A percentile compares a stretch with the other conserved stretches of the same genome.
Conservation (phyloP, 2,797 vertebrate species). For the Zalophus californianus region DNA sequence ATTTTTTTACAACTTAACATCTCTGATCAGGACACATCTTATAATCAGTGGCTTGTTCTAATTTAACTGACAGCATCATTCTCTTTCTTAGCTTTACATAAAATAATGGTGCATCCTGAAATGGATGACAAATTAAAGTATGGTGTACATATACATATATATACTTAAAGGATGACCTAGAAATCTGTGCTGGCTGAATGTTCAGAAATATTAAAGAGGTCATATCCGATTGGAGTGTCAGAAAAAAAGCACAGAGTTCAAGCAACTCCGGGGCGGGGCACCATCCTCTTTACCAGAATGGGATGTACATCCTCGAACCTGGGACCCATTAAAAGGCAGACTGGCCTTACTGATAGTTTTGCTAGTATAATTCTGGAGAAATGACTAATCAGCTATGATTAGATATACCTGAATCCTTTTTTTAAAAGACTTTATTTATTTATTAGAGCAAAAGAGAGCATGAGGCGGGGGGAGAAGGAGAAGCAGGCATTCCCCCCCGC, state of each 20-base stretch:
- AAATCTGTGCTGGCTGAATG: not conserved
- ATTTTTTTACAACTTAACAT: not conserved
- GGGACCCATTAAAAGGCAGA: not conserved
- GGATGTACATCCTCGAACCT: not conserved
- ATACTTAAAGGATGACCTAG: not conserved
- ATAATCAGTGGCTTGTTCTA: not conserved
- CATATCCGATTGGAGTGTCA: not conserved
- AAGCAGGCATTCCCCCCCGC: not conserved
- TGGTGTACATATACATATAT: not conserved
- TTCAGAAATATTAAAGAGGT: not conserved
- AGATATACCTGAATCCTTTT: not conserved
- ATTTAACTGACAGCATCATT: slow-evolving; percentile 22
- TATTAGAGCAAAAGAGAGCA: not conserved
- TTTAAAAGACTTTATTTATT: not conserved
- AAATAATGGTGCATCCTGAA: slow-evolving; percentile 11
- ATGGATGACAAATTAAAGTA: not conserved
- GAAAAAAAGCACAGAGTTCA: not conserved
- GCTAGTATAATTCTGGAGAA: not conserved
- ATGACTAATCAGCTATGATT: not conserved
- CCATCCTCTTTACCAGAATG: not conserved
- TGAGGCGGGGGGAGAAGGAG: not conserved
- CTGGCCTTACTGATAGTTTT: not conserved
- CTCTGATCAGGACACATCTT: not conserved
- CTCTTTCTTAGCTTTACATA: slow-evolving; percentile 1
- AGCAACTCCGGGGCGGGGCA: not conserved